Evolutionary conservation across 2,113 vertebrate species (phyloP).

Genomic region (Albula glossodonta): DNA sequence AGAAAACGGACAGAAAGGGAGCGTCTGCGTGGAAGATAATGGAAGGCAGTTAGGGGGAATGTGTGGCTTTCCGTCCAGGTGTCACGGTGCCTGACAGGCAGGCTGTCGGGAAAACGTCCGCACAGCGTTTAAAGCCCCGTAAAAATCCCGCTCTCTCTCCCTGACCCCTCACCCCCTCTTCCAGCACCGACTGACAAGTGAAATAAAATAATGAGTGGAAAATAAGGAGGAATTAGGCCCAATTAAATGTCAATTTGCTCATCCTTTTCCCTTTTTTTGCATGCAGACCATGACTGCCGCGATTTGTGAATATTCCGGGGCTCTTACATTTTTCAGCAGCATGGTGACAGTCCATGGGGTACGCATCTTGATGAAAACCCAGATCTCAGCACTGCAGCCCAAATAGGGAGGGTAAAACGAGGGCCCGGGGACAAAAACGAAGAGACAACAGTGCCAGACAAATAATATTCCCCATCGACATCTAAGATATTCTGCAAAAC

Average conservation of each 20-base stretch:
- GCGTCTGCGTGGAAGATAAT: constrained; percentile 41
- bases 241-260: constrained; percentile 59
- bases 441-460: constrained; percentile 16
- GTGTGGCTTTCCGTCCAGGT: constrained; percentile 39
- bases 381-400: neutral
- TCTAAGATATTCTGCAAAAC: too few relatives aligned
- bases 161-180: constrained; percentile 48
- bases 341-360: neutral
- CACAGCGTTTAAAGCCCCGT: constrained; percentile 27
- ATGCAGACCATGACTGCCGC: neutral
- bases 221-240: constrained; percentile 63
- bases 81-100: constrained; percentile 47
- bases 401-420: neutral
- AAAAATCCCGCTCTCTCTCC: constrained; percentile 28
- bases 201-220: constrained; percentile 59
- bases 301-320: constrained; percentile 43
- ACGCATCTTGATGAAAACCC: constrained; percentile 5
- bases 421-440: neutral
- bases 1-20: constrained; percentile 14
- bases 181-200: constrained; percentile 50
- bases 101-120: constrained; percentile 40
- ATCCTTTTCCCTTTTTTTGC: constrained; percentile 36
- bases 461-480: neutral
- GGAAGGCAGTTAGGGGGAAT: constrained; percentile 39
- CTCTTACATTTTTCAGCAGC: constrained; percentile 16